These are phyloP conservation scores for Oncorhynchus tshawytscha DNA, from an alignment of 2,113 vertebrate genomes.

Conservation along the genomic window DNA sequence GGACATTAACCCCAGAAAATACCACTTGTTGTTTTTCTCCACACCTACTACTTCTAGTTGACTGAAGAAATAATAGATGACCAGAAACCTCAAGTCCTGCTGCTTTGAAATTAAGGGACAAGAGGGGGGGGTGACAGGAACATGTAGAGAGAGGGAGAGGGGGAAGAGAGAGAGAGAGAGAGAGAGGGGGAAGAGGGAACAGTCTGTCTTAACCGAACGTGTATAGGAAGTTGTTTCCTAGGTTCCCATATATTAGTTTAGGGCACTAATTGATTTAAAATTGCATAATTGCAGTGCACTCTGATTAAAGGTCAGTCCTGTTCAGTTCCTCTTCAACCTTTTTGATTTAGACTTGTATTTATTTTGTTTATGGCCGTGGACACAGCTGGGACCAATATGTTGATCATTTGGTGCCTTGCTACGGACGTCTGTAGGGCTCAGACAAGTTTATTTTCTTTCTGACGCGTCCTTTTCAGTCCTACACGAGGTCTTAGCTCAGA, in stretches of 20 bases:
- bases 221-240: slow-evolving; percentile 56
- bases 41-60: slow-evolving; percentile 42
- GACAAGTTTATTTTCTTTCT: slow-evolving; percentile 77
- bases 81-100: slow-evolving; percentile 37
- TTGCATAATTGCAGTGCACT: slow-evolving; percentile 54
- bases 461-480: slow-evolving; percentile 50
- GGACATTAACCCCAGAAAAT: no score
- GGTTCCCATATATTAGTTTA: slow-evolving; percentile 59
- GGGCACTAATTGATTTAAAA: slow-evolving; percentile 64
- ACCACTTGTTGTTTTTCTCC: neutral
- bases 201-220: slow-evolving; percentile 23
- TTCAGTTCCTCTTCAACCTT: slow-evolving; percentile 44
- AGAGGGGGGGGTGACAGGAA: slow-evolving; percentile 2
- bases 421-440: slow-evolving; percentile 51
- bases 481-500: neutral
- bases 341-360: slow-evolving; percentile 72
- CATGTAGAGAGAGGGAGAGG: neutral
- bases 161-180: slow-evolving; percentile 12
- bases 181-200: neutral
- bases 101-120: neutral
- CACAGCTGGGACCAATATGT: slow-evolving; percentile 80
- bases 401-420: slow-evolving; percentile 51
- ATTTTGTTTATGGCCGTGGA: slow-evolving; percentile 63
- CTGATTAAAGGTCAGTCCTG: slow-evolving; percentile 66
- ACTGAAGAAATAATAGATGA: slow-evolving; percentile 28